phyloP scores from a whole-genome alignment of 2,888 invertebrate genomes.

The Nomada lathburiana region DNA sequence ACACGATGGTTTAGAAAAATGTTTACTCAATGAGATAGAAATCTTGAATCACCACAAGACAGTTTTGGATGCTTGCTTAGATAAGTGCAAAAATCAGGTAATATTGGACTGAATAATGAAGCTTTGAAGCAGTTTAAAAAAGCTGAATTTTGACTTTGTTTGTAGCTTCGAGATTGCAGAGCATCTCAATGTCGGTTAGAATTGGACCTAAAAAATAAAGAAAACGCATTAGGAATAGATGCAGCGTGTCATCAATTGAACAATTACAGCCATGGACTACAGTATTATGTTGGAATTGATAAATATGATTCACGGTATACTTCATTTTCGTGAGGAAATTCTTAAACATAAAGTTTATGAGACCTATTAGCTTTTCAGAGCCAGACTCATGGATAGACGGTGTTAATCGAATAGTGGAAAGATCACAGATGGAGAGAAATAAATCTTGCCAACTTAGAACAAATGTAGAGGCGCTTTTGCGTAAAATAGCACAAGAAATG shows the following conservation, averaged over 20 bases:
- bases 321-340: constrained; percentile 2
- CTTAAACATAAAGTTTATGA: constrained; percentile 44
- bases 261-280: constrained; percentile 92
- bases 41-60: constrained; percentile 92
- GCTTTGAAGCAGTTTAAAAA: not conserved
- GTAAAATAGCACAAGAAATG: constrained; percentile 91
- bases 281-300: constrained; percentile 95
- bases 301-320: constrained; percentile 92
- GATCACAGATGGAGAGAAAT: constrained; percentile 92
- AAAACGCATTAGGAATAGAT: constrained; percentile 94
- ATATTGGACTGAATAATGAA: constrained; percentile 54
- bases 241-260: constrained; percentile 94
- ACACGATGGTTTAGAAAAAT: constrained; percentile 95
- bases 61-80: constrained; percentile 90
- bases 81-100: constrained; percentile 88
- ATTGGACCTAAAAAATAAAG: constrained; percentile 94
- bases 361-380: constrained; percentile 88
- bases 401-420: constrained; percentile 90
- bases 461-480: constrained; percentile 92
- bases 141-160: constrained; percentile 29
- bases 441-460: constrained; percentile 91
- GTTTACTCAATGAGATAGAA: constrained; percentile 93
- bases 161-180: constrained; percentile 89
- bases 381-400: constrained; percentile 93
- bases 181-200: constrained; percentile 95